These are phyloP conservation scores for Eristalis arbustorum DNA, from an alignment of 2,888 invertebrate species.

Conservation along the genomic window DNA sequence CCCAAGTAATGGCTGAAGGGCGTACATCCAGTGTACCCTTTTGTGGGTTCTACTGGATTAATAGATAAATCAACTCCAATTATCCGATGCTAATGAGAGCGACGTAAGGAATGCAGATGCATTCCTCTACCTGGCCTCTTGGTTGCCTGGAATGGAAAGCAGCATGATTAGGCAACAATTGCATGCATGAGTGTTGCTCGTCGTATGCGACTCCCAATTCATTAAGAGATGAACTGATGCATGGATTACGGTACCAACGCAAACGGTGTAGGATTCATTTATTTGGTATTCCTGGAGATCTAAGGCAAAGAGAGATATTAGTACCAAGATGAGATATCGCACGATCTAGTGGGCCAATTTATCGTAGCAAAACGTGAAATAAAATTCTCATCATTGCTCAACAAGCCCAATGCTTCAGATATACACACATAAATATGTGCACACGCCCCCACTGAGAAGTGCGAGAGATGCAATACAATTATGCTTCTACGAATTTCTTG, in stretches of 20 bases:
- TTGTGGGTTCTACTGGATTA: constrained; percentile 5
- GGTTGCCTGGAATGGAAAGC: background rate
- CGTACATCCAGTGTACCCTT: background rate
- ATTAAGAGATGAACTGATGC: background rate
- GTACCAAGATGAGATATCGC: no score
- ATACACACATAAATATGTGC: no score
- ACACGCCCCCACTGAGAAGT: no score
- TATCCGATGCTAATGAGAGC: background rate
- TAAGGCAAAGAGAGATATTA: no score
- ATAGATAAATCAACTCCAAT: constrained; percentile 13
- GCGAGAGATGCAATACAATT: no score
- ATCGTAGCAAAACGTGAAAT: no score
- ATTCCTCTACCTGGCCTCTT: background rate
- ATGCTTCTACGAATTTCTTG: no score
- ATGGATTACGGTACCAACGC: background rate
- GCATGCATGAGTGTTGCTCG: background rate
- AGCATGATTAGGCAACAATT: background rate
- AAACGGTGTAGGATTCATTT: no score
- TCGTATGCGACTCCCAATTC: background rate
- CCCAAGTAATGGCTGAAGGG: background rate
- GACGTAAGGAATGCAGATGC: background rate
- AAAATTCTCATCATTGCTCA: no score
- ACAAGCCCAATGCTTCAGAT: no score
- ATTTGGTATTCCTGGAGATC: no score
- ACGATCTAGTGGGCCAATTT: no score